Conservation (phyloP, 2,113 vertebrate genomes). For the Leucosticte australis region DNA sequence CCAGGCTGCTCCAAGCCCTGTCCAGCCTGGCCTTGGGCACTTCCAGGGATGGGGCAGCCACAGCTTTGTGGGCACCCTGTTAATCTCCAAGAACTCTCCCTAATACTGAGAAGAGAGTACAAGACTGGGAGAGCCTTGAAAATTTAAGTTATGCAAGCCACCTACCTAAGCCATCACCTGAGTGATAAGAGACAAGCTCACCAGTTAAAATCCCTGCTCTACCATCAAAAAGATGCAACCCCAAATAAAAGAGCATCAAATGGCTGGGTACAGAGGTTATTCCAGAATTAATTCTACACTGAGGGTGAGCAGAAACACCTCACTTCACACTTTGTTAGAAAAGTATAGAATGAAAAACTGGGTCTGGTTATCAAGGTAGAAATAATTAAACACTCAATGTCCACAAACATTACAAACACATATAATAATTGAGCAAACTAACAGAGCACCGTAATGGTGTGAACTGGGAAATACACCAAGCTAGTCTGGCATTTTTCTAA, state of each 20-base stretch:
- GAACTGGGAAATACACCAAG: background rate
- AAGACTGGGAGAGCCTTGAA: background rate
- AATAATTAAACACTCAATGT: background rate
- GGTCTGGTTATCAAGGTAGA: background rate
- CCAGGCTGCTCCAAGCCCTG: rapidly evolving
- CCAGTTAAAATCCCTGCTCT: background rate
- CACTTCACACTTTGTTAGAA: background rate
- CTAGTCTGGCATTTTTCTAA: background rate
- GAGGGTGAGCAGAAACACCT: background rate
- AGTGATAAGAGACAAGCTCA: background rate
- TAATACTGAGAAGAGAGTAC: background rate
- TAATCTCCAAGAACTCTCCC: background rate
- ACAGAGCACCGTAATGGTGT: background rate
- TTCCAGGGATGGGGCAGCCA: background rate
- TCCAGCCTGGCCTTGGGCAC: background rate
- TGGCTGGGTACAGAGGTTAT: background rate
- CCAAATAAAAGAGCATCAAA: background rate
- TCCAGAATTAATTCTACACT: background rate
- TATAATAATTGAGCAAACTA: background rate
- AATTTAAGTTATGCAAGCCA: background rate
- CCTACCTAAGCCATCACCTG: background rate
- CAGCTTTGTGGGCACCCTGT: background rate
- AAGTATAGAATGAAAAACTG: background rate
- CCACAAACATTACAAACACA: background rate
- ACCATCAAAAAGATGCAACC: background rate